Evolutionary conservation across 2,797 vertebrate species (phyloP).

Genomic region (Tenualosa ilisha): DNA sequence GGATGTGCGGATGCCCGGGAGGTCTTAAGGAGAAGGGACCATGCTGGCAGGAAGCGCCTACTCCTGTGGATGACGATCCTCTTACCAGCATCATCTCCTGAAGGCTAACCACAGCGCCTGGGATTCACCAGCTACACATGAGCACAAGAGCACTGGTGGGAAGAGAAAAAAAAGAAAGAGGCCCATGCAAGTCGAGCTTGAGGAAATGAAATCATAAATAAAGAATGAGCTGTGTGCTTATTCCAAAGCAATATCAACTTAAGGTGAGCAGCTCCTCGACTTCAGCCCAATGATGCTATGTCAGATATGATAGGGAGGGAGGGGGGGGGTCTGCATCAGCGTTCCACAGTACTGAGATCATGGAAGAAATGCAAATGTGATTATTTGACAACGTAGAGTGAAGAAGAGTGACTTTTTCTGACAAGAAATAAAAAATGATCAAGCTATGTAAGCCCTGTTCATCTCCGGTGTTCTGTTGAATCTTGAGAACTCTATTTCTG

Average conservation of each 20-base stretch:
- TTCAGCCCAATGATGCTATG: neutral
- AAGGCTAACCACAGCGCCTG: constrained; percentile 56
- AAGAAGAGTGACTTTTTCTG: neutral
- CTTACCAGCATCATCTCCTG: constrained; percentile 55
- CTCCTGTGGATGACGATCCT: constrained; percentile 49
- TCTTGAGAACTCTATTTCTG: neutral
- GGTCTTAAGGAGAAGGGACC: neutral
- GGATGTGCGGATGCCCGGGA: neutral
- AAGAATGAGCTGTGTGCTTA: constrained; percentile 25
- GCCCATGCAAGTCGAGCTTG: constrained; percentile 27
- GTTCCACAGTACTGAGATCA: neutral
- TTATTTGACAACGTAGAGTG: neutral
- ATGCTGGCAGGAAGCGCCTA: constrained; percentile 36
- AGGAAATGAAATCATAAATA: constrained; percentile 24
- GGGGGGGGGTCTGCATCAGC: neutral
- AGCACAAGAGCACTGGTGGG: constrained; percentile 17
- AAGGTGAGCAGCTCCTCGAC: neutral
- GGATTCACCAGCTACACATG: constrained; percentile 30
- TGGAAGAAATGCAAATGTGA: neutral
- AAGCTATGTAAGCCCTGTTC: neutral
- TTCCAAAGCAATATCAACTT: constrained; percentile 18
- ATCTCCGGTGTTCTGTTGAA: neutral
- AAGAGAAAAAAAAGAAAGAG: neutral
- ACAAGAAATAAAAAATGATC: neutral
- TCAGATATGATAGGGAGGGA: neutral